Evolutionary conservation across 2,113 vertebrate species (phyloP).

Genomic region (Dipodomys spectabilis): DNA sequence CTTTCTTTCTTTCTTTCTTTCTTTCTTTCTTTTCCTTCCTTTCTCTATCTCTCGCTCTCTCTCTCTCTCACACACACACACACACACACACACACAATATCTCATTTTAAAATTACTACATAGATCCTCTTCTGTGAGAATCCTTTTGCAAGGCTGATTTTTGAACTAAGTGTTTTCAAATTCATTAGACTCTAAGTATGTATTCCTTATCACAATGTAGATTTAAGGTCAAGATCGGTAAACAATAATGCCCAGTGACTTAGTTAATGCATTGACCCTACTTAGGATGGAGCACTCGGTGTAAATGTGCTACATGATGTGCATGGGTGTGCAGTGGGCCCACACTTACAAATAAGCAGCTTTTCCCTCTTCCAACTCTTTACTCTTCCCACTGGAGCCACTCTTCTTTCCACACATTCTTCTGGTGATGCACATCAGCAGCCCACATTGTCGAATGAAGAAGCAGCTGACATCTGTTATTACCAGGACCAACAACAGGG

Average conservation of each 20-base stretch:
- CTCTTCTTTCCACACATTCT: constrained; percentile 97
- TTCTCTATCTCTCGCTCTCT: too few species aligned
- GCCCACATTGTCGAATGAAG: constrained; percentile 96
- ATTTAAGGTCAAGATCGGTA: neutral
- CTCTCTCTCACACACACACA: too few species aligned
- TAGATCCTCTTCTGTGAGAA: neutral
- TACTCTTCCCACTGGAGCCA: constrained; percentile 95
- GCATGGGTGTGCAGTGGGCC: neutral
- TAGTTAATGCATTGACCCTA: neutral
- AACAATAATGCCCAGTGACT: neutral
- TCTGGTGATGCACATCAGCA: constrained; percentile 97
- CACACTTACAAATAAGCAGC: constrained; percentile 98
- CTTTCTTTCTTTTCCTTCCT: too few species aligned
- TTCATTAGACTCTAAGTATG: neutral
- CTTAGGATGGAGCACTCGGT: neutral
- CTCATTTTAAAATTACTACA: too few species aligned
- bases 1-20: too few species aligned
- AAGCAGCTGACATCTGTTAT: constrained; percentile 98
- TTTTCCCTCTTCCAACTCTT: constrained; percentile 98
- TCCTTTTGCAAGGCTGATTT: too few species aligned
- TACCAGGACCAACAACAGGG: constrained; percentile 94
- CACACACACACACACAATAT: too few species aligned
- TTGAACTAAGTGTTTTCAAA: neutral
- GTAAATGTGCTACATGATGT: fast-evolving
- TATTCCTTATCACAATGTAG: neutral